Evolutionary conservation across 2,113 vertebrate genomes (phyloP), one percentile per base, ranked within the genome.

Genomic region (Pygoscelis adeliae): DNA sequence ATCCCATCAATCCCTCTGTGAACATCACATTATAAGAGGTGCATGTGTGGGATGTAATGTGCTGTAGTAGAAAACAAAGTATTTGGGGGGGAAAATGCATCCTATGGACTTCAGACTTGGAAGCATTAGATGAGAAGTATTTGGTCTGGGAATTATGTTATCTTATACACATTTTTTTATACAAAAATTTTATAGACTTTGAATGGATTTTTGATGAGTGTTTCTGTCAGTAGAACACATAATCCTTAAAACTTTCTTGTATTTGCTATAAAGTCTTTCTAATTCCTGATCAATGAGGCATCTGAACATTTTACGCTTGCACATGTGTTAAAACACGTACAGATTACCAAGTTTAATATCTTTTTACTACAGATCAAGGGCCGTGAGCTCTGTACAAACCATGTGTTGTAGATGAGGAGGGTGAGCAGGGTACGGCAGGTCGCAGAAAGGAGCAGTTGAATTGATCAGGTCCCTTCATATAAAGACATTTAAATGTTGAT

Each of bases 281-380:
- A 84, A 86, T 82, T 65, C 70, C 92, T 87, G 76, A 93, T 95
- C 94, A 85, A 6, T 65, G 77, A 90, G 38, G 82, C 80, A 78
- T 94, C 80, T 95, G 95, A 96, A 91, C 95, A 62, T 95, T 97
- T 84, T 89, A 19, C 46, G 34, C 90, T 93, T 96, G 58, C 92
- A 86, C 85, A 20, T 58, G 78, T 40, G 89, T 93, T 96, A 93
- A 92, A 93, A 66, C 32, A 63, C 42, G 73, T 59, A 61, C 83
- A 92, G 36, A 52, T 93, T 46, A 52, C 53, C 47, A 34, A 77
- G 42, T 14, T 71, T 72, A 26, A 16, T 56, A 15, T 27, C 25
- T 62, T 55, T 72, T 76, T 72, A 18, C 42, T 63, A 15, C n/a
- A 23, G 34, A 72, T 47, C n/a, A 23, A 72, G 63, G 53, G 14